Conservation (phyloP, 2,888 invertebrate species). For the Galerucella nymphaeae region DNA sequence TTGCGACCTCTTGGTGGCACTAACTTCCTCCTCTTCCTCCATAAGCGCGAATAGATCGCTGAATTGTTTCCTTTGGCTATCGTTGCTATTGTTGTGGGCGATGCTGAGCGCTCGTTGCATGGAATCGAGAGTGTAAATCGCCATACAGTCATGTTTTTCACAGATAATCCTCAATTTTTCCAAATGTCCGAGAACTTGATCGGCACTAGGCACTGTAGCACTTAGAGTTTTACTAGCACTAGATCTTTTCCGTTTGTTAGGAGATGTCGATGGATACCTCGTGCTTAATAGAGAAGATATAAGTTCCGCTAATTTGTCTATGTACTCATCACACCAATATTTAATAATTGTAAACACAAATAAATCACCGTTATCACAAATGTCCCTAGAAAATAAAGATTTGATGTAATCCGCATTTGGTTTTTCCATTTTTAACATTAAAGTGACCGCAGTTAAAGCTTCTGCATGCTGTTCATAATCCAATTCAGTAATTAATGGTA, state of each 20-base stretch:
- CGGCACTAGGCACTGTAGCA: constrained; percentile 80
- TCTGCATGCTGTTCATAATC: constrained; percentile 90
- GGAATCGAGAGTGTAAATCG: constrained; percentile 87
- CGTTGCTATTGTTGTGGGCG: constrained; percentile 83
- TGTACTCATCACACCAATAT: constrained; percentile 94
- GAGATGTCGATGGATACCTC: constrained; percentile 87
- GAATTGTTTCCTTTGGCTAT: constrained; percentile 90
- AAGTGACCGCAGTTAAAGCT: constrained; percentile 88
- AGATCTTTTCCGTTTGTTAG: constrained; percentile 90
- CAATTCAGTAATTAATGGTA: constrained; percentile 82
- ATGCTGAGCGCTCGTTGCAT: constrained; percentile 93
- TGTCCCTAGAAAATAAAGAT: constrained; percentile 77
- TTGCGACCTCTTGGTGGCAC: constrained; percentile 71
- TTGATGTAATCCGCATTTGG: constrained; percentile 88
- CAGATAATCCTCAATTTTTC: constrained; percentile 88
- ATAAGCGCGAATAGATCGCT: constrained; percentile 90
- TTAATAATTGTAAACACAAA: constrained; percentile 92
- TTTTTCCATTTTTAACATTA: constrained; percentile 92
- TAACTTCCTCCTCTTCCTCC: constrained; percentile 83
- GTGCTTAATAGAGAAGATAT: constrained; percentile 82
- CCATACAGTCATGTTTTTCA: constrained; percentile 75
- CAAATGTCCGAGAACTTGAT: constrained; percentile 90
- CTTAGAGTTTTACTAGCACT: constrained; percentile 76
- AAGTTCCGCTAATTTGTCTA: constrained; percentile 87
- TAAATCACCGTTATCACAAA: constrained; percentile 74